Base-by-base conservation (phyloP, 2,113 vertebrate species). In the Aegypius monachus region DNA sequence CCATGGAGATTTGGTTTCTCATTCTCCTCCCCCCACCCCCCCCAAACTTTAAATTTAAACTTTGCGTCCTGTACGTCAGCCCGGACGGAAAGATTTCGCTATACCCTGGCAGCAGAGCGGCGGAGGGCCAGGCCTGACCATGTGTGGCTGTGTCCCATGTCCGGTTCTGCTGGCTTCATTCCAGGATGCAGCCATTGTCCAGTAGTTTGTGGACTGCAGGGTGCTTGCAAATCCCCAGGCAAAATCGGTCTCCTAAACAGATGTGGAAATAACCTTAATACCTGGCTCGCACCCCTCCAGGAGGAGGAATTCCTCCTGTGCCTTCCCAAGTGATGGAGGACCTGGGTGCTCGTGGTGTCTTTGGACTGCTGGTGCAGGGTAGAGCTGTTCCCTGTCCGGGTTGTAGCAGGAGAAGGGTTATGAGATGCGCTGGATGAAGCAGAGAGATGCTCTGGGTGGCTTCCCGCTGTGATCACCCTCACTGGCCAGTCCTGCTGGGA, bases 121-220 rank as follows among this genome's bases (percentile, higher is more conserved):
- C 13, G 0, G 5, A 62, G 74, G 70, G 86, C 32, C 56, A 45
- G 79, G 9, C n/a, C 70, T 7, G 78, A 11, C 79, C 3, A 0
- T 9, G 27, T 7, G 2, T 2, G 72, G 79, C 80, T 74, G 80
- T 25, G 65, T 47, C 50, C 29, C 1, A 0, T 75, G 82, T 48
- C 93, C 8, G 11, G 47, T 27, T 21, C 65, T 34, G 50, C 65
- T 50, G 73, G 61, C 31, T 16, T 56, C 4, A 0, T 11, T 26
- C 84, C 85, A 58, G 85, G 61, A 7, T 0, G 0, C 42, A 36
- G 88, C 71, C 16, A 26, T 70, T 3, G 3, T 13, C 21, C 21
- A 0, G 53, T 9, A 3, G 8, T n/a, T 53, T 62, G 79, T 14
- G 38, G 40, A 52, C 31, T 0, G 0, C 36, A 1, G 23, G 55